Percentiles rank a stretch among this genome's conserved stretches.
These are phyloP conservation scores for Paramormyrops kingsleyae DNA, from an alignment of 2,113 vertebrate species.

Conservation along the genomic window DNA sequence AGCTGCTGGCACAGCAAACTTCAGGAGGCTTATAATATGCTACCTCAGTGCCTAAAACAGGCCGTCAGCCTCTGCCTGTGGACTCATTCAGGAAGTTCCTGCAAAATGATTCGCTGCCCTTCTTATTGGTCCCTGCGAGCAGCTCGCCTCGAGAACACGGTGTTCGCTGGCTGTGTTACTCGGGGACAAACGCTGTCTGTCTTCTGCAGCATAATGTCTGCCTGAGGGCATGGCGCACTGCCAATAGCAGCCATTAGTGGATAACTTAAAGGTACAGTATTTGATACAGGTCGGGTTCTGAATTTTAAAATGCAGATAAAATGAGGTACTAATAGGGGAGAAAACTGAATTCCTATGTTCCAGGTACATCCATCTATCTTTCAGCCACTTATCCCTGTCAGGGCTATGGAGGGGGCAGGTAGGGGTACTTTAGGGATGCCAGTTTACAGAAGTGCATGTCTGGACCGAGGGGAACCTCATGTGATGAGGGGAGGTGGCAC, in stretches of 20 bases:
- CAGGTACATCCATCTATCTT: not conserved
- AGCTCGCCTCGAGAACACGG: not conserved
- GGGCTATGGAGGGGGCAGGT: not conserved
- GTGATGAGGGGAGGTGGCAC: not conserved
- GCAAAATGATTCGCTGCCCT: not conserved
- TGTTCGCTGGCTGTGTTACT: not conserved
- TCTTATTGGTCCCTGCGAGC: not conserved
- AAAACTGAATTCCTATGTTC: not conserved
- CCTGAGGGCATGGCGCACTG: not conserved
- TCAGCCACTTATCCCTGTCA: not conserved
- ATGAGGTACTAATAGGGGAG: not conserved
- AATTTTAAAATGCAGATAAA: not conserved
- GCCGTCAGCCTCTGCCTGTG: not conserved
- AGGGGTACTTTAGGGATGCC: not conserved
- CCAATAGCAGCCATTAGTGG: not conserved
- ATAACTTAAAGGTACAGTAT: not conserved
- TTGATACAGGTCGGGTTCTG: not conserved
- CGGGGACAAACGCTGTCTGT: not conserved
- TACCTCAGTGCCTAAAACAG: not conserved
- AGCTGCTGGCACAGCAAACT: not conserved
- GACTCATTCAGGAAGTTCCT: not conserved
- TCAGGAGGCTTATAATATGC: not conserved
- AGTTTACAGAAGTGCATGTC: not conserved
- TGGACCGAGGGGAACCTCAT: not conserved
- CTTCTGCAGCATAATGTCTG: not conserved